phyloP scores from a whole-genome alignment of 37 sponge, comb jelly and placozoan genomes.

The Haliclona indistincta region DNA sequence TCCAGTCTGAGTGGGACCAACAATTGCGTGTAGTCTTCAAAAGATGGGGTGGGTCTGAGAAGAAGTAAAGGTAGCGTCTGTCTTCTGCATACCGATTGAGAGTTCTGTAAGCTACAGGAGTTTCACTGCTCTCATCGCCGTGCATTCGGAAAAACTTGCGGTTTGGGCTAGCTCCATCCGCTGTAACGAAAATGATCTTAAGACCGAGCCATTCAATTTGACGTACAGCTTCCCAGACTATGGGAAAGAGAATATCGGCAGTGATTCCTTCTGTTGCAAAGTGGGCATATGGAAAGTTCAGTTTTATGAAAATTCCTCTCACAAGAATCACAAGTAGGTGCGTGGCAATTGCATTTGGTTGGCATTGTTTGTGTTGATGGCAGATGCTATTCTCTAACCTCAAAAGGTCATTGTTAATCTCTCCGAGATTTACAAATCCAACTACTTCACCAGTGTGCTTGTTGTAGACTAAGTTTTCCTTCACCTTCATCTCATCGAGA shows the following conservation, averaged over 20 bases:
- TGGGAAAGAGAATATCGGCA: constrained; percentile 13
- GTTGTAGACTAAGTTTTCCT: constrained; percentile 47
- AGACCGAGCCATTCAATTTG: not conserved
- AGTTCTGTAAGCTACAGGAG: not conserved
- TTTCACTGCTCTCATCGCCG: not conserved
- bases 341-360: constrained; percentile 15
- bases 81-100: constrained; percentile 4
- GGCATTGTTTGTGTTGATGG: not conserved
- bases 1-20: too few species aligned
- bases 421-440: constrained; percentile 37
- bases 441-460: constrained; percentile 33
- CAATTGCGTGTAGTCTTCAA: not conserved
- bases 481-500: constrained; percentile 39
- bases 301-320: constrained; percentile 28
- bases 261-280: constrained; percentile 25
- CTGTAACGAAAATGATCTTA: constrained; percentile 6
- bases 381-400: too few species aligned
- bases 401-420: constrained; percentile 31
- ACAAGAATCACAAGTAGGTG: constrained; percentile 24
- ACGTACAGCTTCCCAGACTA: constrained; percentile 36
- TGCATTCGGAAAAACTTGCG: not conserved
- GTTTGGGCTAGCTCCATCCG: constrained; percentile 28
- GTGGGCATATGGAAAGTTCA: constrained; percentile 35
- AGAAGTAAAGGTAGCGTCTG: not conserved
- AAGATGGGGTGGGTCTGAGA: constrained; percentile 4